Evolutionary conservation across 1,140 invertebrate genomes (phyloP).

Genomic region (Samia ricini): DNA sequence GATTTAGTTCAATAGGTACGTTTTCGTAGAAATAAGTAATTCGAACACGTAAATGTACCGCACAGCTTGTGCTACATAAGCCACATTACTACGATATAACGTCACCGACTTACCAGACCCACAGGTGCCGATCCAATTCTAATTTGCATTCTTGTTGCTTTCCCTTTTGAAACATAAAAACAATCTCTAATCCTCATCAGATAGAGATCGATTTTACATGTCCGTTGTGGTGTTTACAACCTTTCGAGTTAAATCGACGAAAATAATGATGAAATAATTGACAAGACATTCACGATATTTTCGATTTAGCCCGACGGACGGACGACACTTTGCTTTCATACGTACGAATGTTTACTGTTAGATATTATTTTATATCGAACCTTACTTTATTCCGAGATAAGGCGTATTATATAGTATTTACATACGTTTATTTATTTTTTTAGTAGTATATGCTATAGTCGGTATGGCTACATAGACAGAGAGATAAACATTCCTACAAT

Average conservation of each 20-base stretch:
- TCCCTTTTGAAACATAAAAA: conserved; percentile 13
- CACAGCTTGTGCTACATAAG: conserved; percentile 6
- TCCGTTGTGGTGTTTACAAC: not conserved
- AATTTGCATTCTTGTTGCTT: conserved; percentile 31
- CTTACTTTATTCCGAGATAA: not conserved
- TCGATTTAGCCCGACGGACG: not conserved
- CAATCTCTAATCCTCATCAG: conserved; percentile 2
- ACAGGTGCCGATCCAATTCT: conserved; percentile 34
- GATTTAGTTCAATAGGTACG: too few species aligned
- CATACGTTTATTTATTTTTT: too few species aligned
- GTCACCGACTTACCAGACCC: conserved; percentile 34
- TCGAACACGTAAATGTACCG: conserved; percentile 2
- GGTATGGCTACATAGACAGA: too few species aligned
- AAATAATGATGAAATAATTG: conserved; percentile 13
- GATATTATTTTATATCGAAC: not conserved
- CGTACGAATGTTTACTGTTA: not conserved
- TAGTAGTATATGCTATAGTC: too few species aligned
- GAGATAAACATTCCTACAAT: too few species aligned
- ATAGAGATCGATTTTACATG: conserved; percentile 9
- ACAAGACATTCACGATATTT: conserved; percentile 12
- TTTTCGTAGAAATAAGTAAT: not conserved
- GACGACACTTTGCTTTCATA: not conserved
- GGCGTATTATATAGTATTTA: too few species aligned
- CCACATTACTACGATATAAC: conserved; percentile 31
- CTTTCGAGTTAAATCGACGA: not conserved